These are phyloP conservation scores for Polypedilum vanderplanki DNA, from an alignment of 1,140 invertebrate species.

Conservation along the genomic window DNA sequence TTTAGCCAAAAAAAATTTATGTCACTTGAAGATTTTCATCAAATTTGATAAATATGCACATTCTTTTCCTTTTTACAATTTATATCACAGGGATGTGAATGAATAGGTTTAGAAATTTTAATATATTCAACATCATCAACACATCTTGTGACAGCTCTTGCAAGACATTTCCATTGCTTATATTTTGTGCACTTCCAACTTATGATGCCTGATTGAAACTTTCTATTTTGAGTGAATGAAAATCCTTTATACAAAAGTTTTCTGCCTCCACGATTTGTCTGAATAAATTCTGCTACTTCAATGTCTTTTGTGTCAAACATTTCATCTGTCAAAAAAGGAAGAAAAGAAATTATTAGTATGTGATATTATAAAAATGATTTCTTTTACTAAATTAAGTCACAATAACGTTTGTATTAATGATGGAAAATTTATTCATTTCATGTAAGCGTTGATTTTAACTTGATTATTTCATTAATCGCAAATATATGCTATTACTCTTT, in stretches of 20 bases:
- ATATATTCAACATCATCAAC: slow-evolving; percentile 36
- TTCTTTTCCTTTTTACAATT: background rate
- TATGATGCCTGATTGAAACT: background rate
- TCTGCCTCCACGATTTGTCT: slow-evolving; percentile 14
- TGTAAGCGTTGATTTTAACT: background rate
- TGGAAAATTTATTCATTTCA: background rate
- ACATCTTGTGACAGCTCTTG: slow-evolving; percentile 39
- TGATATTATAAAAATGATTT: too few species aligned
- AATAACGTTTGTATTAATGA: background rate
- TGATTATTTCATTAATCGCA: background rate
- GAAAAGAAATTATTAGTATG: too few species aligned
- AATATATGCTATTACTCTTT: background rate
- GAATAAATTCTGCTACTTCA: background rate
- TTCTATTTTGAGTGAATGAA: slow-evolving; percentile 8
- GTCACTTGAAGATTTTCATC: background rate
- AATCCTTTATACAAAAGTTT: background rate
- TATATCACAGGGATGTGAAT: slow-evolving; percentile 8
- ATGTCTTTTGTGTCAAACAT: background rate
- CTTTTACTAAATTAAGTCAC: background rate
- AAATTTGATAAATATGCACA: background rate
- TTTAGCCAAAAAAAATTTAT: too few species aligned
- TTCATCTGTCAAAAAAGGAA: background rate
- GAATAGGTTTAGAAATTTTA: background rate
- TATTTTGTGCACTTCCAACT: slow-evolving; percentile 26
- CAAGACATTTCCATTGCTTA: slow-evolving; percentile 36